A percentile compares a stretch with the other conserved stretches of the same genome.
Evolutionary conservation across 2,113 vertebrate species (phyloP).

Genomic region (Platysteira castanea): DNA sequence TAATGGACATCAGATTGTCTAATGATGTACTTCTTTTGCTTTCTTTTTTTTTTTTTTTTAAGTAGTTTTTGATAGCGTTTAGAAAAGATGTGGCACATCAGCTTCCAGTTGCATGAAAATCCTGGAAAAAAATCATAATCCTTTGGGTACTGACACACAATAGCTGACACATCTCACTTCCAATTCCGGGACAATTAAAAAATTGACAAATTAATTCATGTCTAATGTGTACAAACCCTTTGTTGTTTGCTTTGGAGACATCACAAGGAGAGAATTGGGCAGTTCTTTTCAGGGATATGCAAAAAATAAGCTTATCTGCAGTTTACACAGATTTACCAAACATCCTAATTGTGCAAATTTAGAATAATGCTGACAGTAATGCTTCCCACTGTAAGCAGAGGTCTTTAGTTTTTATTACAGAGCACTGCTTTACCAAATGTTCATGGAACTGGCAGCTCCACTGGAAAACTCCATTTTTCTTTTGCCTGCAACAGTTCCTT

Average conservation of each 20-base stretch:
- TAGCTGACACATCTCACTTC: slow-evolving; percentile 22
- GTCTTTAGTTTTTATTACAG: not conserved
- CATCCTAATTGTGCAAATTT: slow-evolving; percentile 32
- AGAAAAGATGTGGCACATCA: slow-evolving; percentile 40
- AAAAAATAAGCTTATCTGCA: slow-evolving; percentile 32
- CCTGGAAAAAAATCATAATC: slow-evolving; percentile 30
- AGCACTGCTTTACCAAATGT: not conserved
- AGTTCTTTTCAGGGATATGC: not conserved
- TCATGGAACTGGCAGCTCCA: not conserved
- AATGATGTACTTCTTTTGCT: not conserved
- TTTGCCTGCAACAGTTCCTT: not conserved
- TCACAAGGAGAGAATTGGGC: not conserved
- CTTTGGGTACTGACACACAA: slow-evolving; percentile 58
- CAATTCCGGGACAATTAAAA: slow-evolving; percentile 12
- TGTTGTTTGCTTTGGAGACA: slow-evolving; percentile 16
- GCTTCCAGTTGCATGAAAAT: slow-evolving; percentile 59
- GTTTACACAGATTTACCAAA: slow-evolving; percentile 45
- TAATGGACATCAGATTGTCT: slow-evolving; percentile 42
- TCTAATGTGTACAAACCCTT: not conserved
- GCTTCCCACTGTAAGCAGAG: not conserved
- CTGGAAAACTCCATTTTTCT: not conserved
- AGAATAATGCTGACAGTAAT: not conserved
- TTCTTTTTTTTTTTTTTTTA: not conserved
- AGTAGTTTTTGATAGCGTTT: slow-evolving; percentile 43
- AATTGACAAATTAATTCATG: slow-evolving; percentile 39